phyloP scores from a whole-genome alignment of 2,797 vertebrate species.

The Rhinatrema bivittatum region DNA sequence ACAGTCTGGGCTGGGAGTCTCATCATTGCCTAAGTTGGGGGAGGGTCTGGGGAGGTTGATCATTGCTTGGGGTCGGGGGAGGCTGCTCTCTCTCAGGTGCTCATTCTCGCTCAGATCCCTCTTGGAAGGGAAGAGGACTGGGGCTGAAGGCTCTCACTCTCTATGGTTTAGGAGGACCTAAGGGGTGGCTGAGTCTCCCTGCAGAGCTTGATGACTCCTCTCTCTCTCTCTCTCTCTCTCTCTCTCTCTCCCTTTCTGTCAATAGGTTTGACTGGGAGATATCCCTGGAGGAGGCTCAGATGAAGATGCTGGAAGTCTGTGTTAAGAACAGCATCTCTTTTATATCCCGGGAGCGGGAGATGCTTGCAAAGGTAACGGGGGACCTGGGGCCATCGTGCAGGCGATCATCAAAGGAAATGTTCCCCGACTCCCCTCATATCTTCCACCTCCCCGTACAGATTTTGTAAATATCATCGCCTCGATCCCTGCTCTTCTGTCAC shows the following conservation, averaged over 20 bases:
- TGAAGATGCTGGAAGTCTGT: constrained; percentile 70
- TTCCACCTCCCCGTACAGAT: neutral
- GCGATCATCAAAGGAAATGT: neutral
- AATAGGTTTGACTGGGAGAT: constrained; percentile 84
- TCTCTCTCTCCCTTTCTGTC: neutral
- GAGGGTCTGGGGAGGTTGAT: no score
- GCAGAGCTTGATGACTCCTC: neutral
- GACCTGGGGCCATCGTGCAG: neutral
- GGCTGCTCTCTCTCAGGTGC: no score
- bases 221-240: neutral
- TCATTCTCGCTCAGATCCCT: no score
- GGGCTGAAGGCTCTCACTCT: no score
- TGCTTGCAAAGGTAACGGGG: constrained; percentile 73
- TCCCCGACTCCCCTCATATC: no score
- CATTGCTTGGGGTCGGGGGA: no score
- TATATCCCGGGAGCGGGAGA: constrained; percentile 81
- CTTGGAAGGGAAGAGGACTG: no score
- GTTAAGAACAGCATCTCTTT: constrained; percentile 84
- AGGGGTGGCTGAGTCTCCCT: no score
- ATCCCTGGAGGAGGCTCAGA: constrained; percentile 65
- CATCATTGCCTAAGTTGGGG: no score
- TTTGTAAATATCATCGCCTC: neutral
- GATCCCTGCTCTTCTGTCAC: neutral
- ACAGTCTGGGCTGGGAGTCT: no score
- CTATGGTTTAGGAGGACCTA: no score